A percentile compares a stretch with the other conserved stretches of the same genome.
Conservation (phyloP, 2,888 invertebrate species). For the Drosophila sordidula region DNA sequence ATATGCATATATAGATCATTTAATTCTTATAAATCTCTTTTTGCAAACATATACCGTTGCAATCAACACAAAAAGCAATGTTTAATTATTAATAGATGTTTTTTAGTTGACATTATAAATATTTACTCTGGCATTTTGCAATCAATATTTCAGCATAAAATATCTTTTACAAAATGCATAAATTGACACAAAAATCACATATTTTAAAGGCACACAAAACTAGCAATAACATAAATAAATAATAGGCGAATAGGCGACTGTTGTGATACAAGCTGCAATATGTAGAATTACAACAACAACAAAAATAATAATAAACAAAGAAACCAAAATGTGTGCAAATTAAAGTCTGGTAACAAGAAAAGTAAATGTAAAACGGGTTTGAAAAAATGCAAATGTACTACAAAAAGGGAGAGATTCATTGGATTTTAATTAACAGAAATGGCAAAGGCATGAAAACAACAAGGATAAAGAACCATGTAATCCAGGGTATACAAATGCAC, state of each 20-base stretch:
- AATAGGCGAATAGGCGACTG: slow-evolving; percentile 31
- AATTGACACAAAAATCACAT: slow-evolving; percentile 5
- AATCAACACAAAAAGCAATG: neutral
- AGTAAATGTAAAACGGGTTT: slow-evolving; percentile 5
- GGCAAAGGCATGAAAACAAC: slow-evolving; percentile 23
- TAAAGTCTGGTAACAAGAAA: slow-evolving; percentile 23
- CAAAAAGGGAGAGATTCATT: slow-evolving; percentile 57
- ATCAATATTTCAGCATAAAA: slow-evolving; percentile 5
- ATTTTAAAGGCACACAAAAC: slow-evolving; percentile 23
- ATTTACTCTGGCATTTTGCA: neutral
- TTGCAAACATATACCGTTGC: neutral
- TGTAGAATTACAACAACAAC: neutral
- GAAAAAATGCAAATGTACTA: slow-evolving; percentile 54
- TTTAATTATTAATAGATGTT: neutral
- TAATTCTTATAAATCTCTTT: neutral
- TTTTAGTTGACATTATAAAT: neutral
- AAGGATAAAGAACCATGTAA: slow-evolving; percentile 11
- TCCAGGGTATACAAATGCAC: slow-evolving; percentile 3
- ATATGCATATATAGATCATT: neutral
- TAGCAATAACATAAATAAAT: slow-evolving; percentile 17
- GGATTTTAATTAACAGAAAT: slow-evolving; percentile 72
- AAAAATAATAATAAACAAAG: slow-evolving; percentile 11
- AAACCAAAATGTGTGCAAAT: slow-evolving; percentile 37
- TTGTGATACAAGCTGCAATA: slow-evolving; percentile 24
- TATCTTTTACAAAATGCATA: slow-evolving; percentile 3